Conservation (phyloP, 1,140 invertebrate species). For the Latrodectus geometricus region DNA sequence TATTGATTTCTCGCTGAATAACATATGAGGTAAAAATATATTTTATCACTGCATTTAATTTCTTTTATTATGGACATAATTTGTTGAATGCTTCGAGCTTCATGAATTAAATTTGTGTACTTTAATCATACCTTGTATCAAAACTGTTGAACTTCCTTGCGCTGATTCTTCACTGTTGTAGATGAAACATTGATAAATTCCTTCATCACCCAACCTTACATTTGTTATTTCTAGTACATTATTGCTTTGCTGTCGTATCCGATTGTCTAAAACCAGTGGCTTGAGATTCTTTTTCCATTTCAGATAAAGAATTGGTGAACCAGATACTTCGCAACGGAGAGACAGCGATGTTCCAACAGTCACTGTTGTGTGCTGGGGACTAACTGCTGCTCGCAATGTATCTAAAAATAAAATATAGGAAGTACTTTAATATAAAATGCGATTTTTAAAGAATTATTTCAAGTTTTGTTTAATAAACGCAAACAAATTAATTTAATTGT, state of each 20-base stretch:
- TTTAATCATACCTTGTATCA: constrained; percentile 69
- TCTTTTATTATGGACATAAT: too few relatives aligned
- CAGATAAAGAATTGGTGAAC: constrained; percentile 48
- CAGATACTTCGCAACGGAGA: constrained; percentile 60
- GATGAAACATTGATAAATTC: constrained; percentile 98
- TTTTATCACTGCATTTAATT: too few relatives aligned
- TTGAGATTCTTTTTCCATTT: constrained; percentile 59
- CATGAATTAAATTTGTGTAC: background rate
- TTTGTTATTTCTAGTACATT: constrained; percentile 65
- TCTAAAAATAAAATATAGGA: constrained; percentile 18
- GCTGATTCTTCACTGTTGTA: constrained; percentile 90
- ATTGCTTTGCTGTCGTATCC: constrained; percentile 57
- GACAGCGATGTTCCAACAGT: constrained; percentile 49
- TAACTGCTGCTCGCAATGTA: constrained; percentile 18
- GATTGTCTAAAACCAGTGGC: constrained; percentile 35
- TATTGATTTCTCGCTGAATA: too few relatives aligned
- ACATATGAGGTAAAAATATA: too few relatives aligned
- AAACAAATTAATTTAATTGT: too few relatives aligned
- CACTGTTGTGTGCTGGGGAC: constrained; percentile 32
- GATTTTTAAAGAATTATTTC: too few relatives aligned
- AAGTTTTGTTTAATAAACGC: too few relatives aligned
- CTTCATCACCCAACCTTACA: constrained; percentile 93
- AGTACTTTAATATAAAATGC: too few relatives aligned
- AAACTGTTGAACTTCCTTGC: constrained; percentile 68
- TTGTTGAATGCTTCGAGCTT: too few relatives aligned